phyloP scores from a whole-genome alignment of 2,113 vertebrate species.

The Platycercus adscitus region DNA sequence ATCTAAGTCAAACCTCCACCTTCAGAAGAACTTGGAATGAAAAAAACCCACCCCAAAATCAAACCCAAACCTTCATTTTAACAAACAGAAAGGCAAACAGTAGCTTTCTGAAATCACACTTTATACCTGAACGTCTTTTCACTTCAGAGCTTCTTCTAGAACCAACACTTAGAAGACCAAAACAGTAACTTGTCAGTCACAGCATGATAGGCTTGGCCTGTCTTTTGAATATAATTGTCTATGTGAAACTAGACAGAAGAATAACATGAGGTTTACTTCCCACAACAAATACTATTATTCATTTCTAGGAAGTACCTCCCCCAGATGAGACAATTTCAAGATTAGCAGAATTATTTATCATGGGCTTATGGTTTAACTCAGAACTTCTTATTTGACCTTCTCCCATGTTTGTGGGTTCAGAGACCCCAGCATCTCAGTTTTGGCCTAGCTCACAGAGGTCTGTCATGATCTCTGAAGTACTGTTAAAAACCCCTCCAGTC shows the following conservation, averaged over 20 bases:
- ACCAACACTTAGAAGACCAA: background rate
- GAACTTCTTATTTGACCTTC: background rate
- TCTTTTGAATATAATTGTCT: background rate
- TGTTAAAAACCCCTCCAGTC: background rate
- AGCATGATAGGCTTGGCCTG: background rate
- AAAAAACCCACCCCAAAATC: background rate
- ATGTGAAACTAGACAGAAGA: background rate
- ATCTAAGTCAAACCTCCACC: background rate
- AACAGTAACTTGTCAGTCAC: background rate
- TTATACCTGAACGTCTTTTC: background rate
- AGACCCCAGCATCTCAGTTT: background rate
- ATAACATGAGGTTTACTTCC: background rate
- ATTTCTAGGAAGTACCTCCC: background rate
- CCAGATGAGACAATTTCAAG: background rate
- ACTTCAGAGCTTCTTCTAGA: background rate
- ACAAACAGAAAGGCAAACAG: background rate
- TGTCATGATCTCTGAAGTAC: background rate
- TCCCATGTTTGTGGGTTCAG: background rate
- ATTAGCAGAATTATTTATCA: background rate
- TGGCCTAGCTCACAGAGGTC: background rate
- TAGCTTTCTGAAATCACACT: background rate
- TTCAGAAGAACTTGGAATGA: background rate
- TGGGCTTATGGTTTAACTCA: fast-evolving
- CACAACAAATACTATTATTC: background rate
- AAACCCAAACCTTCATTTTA: too few relatives aligned